Evolutionary conservation across 2,113 vertebrate species (phyloP).

Genomic region (Chloebia gouldiae): DNA sequence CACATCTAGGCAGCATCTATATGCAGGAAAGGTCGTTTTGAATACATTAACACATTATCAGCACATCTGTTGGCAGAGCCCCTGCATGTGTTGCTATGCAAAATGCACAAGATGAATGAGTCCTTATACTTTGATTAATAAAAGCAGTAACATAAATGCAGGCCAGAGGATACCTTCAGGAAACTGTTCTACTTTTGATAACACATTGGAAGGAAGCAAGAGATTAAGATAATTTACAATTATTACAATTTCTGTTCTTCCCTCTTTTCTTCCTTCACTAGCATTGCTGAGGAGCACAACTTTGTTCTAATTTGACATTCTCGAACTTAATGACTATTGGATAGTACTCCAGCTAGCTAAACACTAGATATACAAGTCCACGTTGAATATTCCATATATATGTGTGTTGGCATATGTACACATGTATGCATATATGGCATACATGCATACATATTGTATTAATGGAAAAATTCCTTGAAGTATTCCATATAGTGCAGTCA

Average conservation of each 20-base stretch:
- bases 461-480: not conserved
- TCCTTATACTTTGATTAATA: not conserved
- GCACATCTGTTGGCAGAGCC: not conserved
- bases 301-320: not conserved
- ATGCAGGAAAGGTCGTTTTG: not conserved
- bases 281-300: not conserved
- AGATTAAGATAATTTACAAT: not conserved
- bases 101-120: not conserved
- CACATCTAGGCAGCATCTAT: not conserved
- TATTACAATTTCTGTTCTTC: not conserved
- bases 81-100: not conserved
- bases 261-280: not conserved
- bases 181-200: not conserved
- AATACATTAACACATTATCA: not conserved
- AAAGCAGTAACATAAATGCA: not conserved
- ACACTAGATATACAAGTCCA: not conserved
- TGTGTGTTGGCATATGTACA: too few relatives aligned
- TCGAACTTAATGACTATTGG: not conserved
- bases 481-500: not conserved
- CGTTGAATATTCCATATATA: not conserved
- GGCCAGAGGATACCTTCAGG: not conserved
- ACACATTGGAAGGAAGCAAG: not conserved
- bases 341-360: not conserved
- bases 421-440: not conserved
- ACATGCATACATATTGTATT: not conserved